Base-by-base conservation (phyloP, 2,888 invertebrate species). In the Iphiclides podalirius region DNA sequence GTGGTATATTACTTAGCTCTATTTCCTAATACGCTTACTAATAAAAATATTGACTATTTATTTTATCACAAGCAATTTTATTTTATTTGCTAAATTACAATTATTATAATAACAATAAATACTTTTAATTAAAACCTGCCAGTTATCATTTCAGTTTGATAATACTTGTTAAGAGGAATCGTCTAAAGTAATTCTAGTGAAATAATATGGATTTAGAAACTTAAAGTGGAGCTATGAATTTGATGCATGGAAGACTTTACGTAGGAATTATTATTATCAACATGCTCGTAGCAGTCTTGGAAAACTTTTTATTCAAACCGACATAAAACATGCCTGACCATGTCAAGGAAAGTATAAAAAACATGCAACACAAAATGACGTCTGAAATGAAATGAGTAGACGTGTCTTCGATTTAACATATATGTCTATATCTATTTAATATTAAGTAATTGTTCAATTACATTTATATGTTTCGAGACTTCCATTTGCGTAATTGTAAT, bases 321-420 rank as follows among this genome's bases (percentile, higher is more conserved):
- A 55, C 46, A 54, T 42, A 52, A 48, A 59, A 63, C 69, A 76
- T 75, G 76, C 74, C 54, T 53, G 52, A 65, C 66, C 63, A 49
- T 44, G 55, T 53, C 40, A 52, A 70, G 72, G 67, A 61, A 77
- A 79, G 58, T 61, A 80, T 70, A 67, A 66, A 67, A 66, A 66
- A 78, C 84, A 83, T 84, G 84, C 84, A 84, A 84, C 72, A 70
- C 65, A 81, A 79, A 74, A 71, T 73, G 64, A 62, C 63, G 67
- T 59, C 60, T 73, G 67, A 67, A 74, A 75, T 74, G 67, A 70
- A 56, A 23, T 45, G 41, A 47, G 50, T 6, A 4, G n/a, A 31
- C 53, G 54, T 59, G 67, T 70, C 72, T 75, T 70, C 67, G 73
- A 75, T 75, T 76, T 71, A 74, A 75, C 53, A 53, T n/a, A n/a